Base-by-base conservation (phyloP, 92 coral and sea anemone genomes). In the Zoanthus sociatus region DNA sequence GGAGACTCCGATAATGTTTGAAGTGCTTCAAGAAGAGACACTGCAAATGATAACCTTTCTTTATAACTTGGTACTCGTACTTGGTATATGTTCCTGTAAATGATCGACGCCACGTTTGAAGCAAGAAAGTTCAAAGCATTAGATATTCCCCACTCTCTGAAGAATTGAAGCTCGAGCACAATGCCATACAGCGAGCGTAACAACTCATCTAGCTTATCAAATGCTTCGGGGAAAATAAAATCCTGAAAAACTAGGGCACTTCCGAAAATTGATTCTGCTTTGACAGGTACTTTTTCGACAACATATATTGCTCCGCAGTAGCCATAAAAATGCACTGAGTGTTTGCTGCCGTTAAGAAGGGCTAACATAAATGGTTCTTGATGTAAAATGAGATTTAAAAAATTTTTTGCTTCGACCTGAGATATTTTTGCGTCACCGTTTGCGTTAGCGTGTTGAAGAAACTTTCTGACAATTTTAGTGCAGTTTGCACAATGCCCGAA, bases 261-360 rank as follows among this genome's bases (percentile, higher is more conserved):
- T n/a, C 95, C 98, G 83, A 78, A 94, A 30, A 89, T 48, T 1
- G 66, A 75, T 6, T 91, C 91, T 13, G 92, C 95, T 32, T 84
- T 60, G 1, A 72, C 44, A 9, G 98, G 90, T 5, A 94, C 31
- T 45, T 81, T 87, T 66, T 94, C 98, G 16, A 90, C 89, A 47
- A 79, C 89, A 78, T 94, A 94, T 76, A 94, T 14, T 1, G 77
- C 87, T 14, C 98, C 98, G 61, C 98, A 94, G 72, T 91, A 94
- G 20, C 98, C 98, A 87, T 87, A 89, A 31, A 93, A 78, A 54
- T 94, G 78, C 44, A 87, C 77, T 12, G 94, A 42, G 67, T 93
- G 90, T 73, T 88, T 91, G 82, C 92, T 93, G 13, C 90, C 94
- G 91, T 94, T 93, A 18, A 93, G 85, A 1, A 87, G 75, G 12